Conservation (phyloP, 1,140 invertebrate species). For the Helicoverpa armigera region DNA sequence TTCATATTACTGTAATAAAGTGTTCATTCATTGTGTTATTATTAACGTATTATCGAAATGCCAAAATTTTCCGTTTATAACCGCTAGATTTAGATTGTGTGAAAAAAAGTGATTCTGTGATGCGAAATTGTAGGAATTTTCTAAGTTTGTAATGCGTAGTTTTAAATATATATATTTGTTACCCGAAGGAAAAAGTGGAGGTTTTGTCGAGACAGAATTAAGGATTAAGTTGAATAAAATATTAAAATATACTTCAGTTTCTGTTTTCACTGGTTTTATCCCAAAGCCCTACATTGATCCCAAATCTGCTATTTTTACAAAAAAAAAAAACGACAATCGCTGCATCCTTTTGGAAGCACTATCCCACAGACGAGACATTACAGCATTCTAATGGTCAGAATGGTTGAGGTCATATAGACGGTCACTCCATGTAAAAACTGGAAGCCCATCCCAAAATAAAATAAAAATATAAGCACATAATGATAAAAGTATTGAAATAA, state of each 20-base stretch:
- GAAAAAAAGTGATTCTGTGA: constrained; percentile 26
- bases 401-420: too few species aligned
- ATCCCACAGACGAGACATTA: too few species aligned
- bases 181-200: neutral
- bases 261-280: neutral
- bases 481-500: too few species aligned
- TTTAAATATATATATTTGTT: constrained; percentile 5
- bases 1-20: constrained; percentile 19
- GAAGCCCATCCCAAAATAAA: too few species aligned
- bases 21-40: constrained; percentile 2
- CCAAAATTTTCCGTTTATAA: constrained; percentile 20
- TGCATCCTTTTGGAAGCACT: too few species aligned
- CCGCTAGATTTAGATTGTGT: constrained; percentile 6
- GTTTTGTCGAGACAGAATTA: constrained; percentile 11
- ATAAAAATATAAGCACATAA: too few species aligned
- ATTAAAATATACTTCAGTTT: neutral
- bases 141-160: constrained; percentile 7
- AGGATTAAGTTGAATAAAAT: constrained; percentile 30
- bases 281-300: neutral
- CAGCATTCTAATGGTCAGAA: too few species aligned
- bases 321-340: too few species aligned
- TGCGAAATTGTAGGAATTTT: constrained; percentile 14
- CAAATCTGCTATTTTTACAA: too few species aligned
- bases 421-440: too few species aligned
- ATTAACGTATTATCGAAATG: neutral